phyloP scores from a whole-genome alignment of 2,888 invertebrate genomes.

The Elgonia sp. region DNA sequence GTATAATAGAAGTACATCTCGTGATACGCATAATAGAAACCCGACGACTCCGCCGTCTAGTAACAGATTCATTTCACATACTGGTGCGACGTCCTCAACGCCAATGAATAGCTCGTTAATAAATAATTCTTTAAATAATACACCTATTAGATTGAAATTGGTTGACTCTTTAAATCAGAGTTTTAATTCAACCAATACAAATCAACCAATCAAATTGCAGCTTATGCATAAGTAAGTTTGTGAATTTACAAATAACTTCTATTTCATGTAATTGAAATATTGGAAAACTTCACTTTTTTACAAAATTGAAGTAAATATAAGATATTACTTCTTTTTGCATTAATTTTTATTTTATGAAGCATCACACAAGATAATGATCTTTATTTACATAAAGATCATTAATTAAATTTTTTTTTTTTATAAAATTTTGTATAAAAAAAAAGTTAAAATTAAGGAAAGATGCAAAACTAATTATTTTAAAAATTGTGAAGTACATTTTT shows the following conservation, averaged over 20 bases:
- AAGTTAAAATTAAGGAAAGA: no score
- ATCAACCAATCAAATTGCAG: conserved; percentile 84
- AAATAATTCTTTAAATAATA: conserved; percentile 79
- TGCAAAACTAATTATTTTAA: no score
- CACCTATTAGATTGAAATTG: conserved; percentile 83
- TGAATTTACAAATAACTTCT: conserved; percentile 12
- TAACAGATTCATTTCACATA: conserved; percentile 84
- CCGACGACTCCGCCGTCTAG: conserved; percentile 83
- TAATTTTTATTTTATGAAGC: no score
- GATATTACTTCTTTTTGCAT: no score
- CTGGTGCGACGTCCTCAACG: conserved; percentile 79
- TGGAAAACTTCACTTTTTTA: no score
- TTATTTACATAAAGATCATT: no score
- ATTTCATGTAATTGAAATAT: no score
- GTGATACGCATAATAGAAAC: conserved; percentile 81
- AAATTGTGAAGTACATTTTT: no score
- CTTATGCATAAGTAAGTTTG: conserved; percentile 81
- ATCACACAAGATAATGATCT: no score
- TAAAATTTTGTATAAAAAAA: no score
- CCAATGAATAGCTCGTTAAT: conserved; percentile 50
- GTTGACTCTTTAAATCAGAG: conserved; percentile 83
- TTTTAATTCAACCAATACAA: conserved; percentile 78
- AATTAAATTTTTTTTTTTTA: no score
- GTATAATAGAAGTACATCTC: conserved; percentile 83
- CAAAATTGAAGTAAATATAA: no score